Evolutionary conservation across 2,888 invertebrate genomes (phyloP), one percentile per base, ranked within the genome.

Genomic region (Leucophenga montana): DNA sequence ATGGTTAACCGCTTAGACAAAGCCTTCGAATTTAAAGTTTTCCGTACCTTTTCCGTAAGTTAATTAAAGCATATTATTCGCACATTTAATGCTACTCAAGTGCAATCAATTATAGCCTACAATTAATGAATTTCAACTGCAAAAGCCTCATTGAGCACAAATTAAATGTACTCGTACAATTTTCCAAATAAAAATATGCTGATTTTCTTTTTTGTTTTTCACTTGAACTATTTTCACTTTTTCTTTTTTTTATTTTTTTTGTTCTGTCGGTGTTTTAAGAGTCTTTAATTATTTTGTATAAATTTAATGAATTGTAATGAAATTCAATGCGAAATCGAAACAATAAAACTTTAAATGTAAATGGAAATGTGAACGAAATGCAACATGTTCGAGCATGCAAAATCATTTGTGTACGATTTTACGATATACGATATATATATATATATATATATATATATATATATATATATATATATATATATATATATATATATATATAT

Each of bases 241-340:
- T 11, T 33, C 56, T 39, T 11, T 33, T 66, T 39, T 39, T 66
- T 48, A 13, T 53, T 16, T 31, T 27, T 18, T 27, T 18, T 14
- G n/a, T n/a, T n/a, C n/a, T n/a, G n/a, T 54, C 48, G 70, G 65
- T 72, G 4, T 8, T 11, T 5, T 8, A 44, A 39, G 39, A 13
- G 56, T 27, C 68, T 67, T 69, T 69, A 73, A 57, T 61, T 33
- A 20, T 27, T 27, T 72, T 73, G 75, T 78, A 78, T 77, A 75
- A 82, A 84, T 80, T 78, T 73, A 84, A 81, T 81, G 80, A 79
- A 81, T 78, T 77, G 83, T 81, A 74, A 82, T 74, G 62, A 3
- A 46, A 62, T 11, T 20, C 62, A 64, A 64, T 64, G 62, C 22
- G 27, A 64, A 64, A 64, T 64, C 62, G 46, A 61, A 61, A 39